Percentiles rank a stretch among this genome's conserved stretches.
phyloP scores from a whole-genome alignment of 2,113 vertebrate genomes.

The Rhizomys pruinosus region DNA sequence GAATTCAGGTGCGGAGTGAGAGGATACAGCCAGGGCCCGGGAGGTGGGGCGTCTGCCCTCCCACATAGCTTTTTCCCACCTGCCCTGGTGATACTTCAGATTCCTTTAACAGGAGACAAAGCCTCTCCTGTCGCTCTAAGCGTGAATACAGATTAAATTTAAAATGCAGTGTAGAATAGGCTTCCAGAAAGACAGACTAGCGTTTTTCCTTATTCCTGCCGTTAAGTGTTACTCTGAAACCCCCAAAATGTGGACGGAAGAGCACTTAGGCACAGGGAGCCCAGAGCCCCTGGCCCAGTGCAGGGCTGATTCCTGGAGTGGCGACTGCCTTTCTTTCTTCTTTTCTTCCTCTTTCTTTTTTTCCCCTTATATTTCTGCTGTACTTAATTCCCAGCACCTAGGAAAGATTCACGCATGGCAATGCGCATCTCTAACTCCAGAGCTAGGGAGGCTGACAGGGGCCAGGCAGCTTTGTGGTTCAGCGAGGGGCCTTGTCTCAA shows the following conservation, averaged over 20 bases:
- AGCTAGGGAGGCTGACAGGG: too few species aligned
- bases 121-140: background rate
- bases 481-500: too few species aligned
- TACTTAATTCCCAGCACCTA: too few species aligned
- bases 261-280: too few species aligned
- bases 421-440: too few species aligned
- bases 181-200: background rate
- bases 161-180: background rate
- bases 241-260: background rate
- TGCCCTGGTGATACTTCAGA: conserved; percentile 26
- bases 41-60: background rate
- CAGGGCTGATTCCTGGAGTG: too few species aligned
- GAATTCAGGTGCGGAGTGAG: conserved; percentile 51
- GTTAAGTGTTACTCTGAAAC: background rate
- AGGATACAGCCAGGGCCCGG: background rate
- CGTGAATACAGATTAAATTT: conserved; percentile 4
- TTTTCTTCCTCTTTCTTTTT: background rate
- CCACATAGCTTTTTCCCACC: background rate
- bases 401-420: too few species aligned
- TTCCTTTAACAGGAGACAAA: conserved; percentile 15
- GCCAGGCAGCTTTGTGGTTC: too few species aligned
- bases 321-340: too few species aligned
- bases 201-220: background rate
- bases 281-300: too few species aligned
- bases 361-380: too few species aligned